A percentile compares a stretch with the other conserved stretches of the same genome.
These are phyloP conservation scores for Sylvilagus bachmani DNA, from an alignment of 2,113 vertebrate species.

Conservation along the genomic window DNA sequence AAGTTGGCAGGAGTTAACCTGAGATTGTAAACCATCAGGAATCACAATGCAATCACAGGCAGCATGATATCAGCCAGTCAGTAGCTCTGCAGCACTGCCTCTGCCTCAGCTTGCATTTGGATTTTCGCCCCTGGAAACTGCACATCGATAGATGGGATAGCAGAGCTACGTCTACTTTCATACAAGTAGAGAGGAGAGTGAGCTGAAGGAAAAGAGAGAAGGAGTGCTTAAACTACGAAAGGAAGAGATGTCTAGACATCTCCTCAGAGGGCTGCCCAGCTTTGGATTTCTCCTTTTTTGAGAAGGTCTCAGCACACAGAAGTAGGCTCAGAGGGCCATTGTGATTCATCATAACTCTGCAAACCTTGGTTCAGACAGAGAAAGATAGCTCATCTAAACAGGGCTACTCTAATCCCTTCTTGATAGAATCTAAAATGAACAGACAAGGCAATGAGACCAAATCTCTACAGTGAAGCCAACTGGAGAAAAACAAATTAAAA, in stretches of 20 bases:
- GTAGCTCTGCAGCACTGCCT: background rate
- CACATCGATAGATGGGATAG: background rate
- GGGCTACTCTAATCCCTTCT: background rate
- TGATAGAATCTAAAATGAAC: conserved; percentile 3
- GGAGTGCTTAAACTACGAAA: background rate
- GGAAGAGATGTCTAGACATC: background rate
- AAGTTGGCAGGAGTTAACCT: background rate
- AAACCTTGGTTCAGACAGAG: background rate
- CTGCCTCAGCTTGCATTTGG: background rate
- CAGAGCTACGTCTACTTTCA: background rate
- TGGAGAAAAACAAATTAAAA: background rate
- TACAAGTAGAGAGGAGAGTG: background rate
- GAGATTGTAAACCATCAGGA: conserved; percentile 36
- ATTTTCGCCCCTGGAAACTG: conserved; percentile 31
- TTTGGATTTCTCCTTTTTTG: background rate
- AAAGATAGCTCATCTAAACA: background rate
- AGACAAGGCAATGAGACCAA: background rate
- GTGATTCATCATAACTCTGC: background rate
- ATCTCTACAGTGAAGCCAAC: background rate
- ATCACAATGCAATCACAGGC: background rate
- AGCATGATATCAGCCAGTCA: background rate
- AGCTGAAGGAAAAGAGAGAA: background rate
- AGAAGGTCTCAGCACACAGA: background rate
- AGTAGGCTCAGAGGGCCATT: background rate
- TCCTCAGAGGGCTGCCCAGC: background rate